Conservation (phyloP, 1,140 invertebrate genomes). For the Polypedilum vanderplanki region DNA sequence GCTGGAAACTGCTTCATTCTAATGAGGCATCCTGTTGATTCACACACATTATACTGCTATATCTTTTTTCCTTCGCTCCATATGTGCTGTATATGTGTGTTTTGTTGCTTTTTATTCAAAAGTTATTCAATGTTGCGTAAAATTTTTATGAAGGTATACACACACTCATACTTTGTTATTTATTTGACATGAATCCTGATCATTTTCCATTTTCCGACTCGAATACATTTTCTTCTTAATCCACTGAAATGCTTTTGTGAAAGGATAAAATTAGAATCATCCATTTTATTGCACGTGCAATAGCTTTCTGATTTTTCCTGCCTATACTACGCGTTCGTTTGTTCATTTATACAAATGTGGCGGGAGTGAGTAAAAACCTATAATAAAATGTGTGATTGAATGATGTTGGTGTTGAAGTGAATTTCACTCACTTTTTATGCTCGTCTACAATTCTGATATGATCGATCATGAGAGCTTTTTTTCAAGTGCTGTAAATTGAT, state of each 20-base stretch:
- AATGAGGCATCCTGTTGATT: constrained; percentile 5
- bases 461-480: too few relatives aligned
- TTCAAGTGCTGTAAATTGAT: too few relatives aligned
- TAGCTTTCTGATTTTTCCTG: neutral
- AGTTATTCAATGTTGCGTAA: constrained; percentile 18
- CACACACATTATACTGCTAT: neutral
- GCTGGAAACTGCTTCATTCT: neutral
- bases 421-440: too few relatives aligned
- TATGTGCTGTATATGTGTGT: neutral
- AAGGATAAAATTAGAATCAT: constrained; percentile 19
- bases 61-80: neutral
- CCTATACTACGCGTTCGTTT: too few relatives aligned
- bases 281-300: constrained; percentile 6
- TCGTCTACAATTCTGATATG: too few relatives aligned
- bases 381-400: neutral
- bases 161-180: neutral
- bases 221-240: neutral
- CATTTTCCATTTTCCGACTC: neutral
- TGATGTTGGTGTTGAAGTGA: neutral
- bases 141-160: constrained; percentile 14
- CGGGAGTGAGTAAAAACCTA: neutral
- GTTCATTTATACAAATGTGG: too few relatives aligned
- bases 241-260: neutral
- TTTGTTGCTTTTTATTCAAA: neutral
- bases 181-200: constrained; percentile 18